Evolutionary conservation across 2,888 invertebrate species (phyloP), one percentile per base, ranked within the genome.

Genomic region (Calephelis perditalis): DNA sequence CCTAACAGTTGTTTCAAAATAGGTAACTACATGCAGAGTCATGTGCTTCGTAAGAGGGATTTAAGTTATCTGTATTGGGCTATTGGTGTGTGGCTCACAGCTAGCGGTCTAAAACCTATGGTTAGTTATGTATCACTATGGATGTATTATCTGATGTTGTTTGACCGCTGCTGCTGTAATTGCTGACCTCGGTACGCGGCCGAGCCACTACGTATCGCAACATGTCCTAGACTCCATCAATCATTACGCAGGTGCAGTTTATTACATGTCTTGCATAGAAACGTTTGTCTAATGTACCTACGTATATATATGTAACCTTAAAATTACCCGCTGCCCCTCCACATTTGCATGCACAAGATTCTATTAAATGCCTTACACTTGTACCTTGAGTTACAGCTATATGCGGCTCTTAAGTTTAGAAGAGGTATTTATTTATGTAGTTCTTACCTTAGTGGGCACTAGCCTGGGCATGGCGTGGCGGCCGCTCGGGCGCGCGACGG

Each of bases 381-480:
- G 26, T 26, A 26, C 4, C 26, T 26, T 26, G 26, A 26, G 26
- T 26, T 26, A 26, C 4, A 26, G 26, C 26, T 26, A 26, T 26
- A 26, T 26, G 26, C 4, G 26, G 26, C 26, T 26, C 26, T 26
- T 26, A 26, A 26, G 40, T 40, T 40, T 40, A 40, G 6, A 5
- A 35, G n/a, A 15, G 6, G 7, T 15, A 37, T 47, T 15, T 40
- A 26, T 26, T 26, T n/a, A 37, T 36, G 11, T 9, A 7, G 7
- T 7, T 37, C 73, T 67, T 68, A 93, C 93, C 85, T 92, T 92
- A 7, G 90, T 86, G 5, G 74, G 74, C 61, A 89, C 78, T n/a
- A 84, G 81, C 7, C 88, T 79, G 11, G 92, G 92, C 84, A 92
- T 79, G 68, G 90, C 85, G 73, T 91, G 92, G 54, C 79, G 78